phyloP scores from a whole-genome alignment of 1,140 invertebrate species.

The Drosophila nebulosa region DNA sequence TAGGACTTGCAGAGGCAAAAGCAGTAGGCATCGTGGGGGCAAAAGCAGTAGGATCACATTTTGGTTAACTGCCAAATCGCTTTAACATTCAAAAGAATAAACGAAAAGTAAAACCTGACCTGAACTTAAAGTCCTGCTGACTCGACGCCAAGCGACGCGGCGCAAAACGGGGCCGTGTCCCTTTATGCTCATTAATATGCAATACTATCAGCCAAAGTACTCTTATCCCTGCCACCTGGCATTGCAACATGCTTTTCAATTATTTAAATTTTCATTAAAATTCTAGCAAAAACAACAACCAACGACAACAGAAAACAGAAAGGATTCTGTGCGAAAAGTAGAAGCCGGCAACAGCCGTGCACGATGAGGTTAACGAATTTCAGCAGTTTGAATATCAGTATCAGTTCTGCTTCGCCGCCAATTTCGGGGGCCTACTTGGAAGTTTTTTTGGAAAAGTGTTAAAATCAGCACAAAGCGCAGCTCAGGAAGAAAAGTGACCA shows the following conservation, averaged over 20 bases:
- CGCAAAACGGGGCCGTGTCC: not conserved
- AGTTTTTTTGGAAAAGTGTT: conserved; percentile 75
- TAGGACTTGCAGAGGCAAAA: conserved; percentile 26
- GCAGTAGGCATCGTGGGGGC: not conserved
- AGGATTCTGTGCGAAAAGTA: not conserved
- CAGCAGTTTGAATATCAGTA: conserved; percentile 19
- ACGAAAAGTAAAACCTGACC: not conserved
- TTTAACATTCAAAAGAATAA: conserved; percentile 29
- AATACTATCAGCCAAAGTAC: conserved; percentile 49
- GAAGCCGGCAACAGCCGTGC: not conserved
- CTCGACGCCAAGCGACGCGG: conserved; percentile 20
- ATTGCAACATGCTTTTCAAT: conserved; percentile 68
- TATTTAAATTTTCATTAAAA: conserved; percentile 79
- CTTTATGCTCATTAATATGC: conserved; percentile 72
- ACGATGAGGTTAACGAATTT: conserved; percentile 3
- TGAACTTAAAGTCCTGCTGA: conserved; percentile 51
- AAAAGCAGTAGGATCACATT: conserved; percentile 8
- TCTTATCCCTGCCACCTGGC: conserved; percentile 19
- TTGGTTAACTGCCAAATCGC: conserved; percentile 52
- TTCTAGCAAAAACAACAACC: conserved; percentile 45
- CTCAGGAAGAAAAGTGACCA: not conserved
- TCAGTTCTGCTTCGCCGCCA: conserved; percentile 27
- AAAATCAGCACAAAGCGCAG: conserved; percentile 64
- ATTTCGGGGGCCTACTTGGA: conserved; percentile 47
- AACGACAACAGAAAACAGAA: not conserved